A percentile compares a stretch with the other conserved stretches of the same genome.
phyloP scores from a whole-genome alignment of 2,113 vertebrate genomes.

The Ardeotis arabs region DNA sequence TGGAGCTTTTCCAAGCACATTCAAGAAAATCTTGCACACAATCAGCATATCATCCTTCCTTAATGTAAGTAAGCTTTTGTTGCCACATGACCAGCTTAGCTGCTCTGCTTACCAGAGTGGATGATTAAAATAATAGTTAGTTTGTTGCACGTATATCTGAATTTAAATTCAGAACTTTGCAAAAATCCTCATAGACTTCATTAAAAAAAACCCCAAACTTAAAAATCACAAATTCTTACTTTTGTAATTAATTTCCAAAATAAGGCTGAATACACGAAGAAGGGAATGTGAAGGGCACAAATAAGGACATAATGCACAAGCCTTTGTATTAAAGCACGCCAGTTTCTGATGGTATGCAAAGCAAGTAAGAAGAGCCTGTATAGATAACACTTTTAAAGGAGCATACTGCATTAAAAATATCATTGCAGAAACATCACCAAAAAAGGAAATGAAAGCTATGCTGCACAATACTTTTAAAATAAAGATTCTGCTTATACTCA shows the following conservation, averaged over 20 bases:
- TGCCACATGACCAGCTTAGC: not conserved
- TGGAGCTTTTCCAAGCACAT: slow-evolving; percentile 84
- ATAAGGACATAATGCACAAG: not conserved
- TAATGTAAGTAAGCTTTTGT: slow-evolving; percentile 73
- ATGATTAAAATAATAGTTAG: not conserved
- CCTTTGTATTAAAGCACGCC: not conserved
- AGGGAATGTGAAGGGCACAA: not conserved
- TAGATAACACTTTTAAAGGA: not conserved
- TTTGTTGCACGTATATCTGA: not conserved
- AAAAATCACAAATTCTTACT: not conserved
- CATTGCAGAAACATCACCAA: not conserved
- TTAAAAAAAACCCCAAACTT: not conserved
- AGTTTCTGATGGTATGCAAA: not conserved
- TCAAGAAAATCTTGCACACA: slow-evolving; percentile 88
- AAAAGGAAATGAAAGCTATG: not conserved
- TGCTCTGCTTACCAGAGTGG: not conserved
- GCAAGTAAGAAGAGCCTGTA: not conserved
- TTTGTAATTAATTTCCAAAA: not conserved
- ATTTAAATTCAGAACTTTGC: not conserved
- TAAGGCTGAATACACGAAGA: not conserved
- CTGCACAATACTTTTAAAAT: not conserved
- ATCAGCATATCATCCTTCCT: slow-evolving; percentile 86
- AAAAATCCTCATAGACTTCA: not conserved
- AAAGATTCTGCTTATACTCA: not conserved
- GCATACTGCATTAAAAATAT: not conserved